A percentile compares a stretch with the other conserved stretches of the same genome.
These are phyloP conservation scores for Acanthoscelides obtectus DNA, from an alignment of 2,888 invertebrate genomes.

Conservation along the genomic window DNA sequence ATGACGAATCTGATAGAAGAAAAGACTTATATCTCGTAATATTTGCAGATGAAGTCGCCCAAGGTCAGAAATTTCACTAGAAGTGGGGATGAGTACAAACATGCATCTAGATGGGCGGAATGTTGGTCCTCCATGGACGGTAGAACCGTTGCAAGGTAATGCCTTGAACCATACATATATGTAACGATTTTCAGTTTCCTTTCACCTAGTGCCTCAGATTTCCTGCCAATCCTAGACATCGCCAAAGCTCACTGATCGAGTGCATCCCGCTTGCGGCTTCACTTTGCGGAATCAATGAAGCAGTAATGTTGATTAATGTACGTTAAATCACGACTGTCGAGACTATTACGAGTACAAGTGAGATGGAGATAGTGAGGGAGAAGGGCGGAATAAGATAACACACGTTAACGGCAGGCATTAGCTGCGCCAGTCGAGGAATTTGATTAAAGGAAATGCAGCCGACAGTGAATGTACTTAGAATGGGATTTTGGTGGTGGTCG, in stretches of 20 bases:
- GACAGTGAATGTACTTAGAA: constrained; percentile 14
- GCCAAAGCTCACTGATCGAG: background rate
- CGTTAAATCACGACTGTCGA: constrained; percentile 4
- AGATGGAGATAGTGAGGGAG: background rate
- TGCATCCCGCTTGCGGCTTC: background rate
- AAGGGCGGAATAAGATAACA: constrained; percentile 24
- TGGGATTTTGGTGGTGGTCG: constrained; percentile 7
- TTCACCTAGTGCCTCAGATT: background rate
- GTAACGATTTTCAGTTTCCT: background rate
- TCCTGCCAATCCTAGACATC: background rate
- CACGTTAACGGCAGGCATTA: constrained; percentile 19
- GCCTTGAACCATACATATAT: too few species aligned
- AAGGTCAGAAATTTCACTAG: too few species aligned
- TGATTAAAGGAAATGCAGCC: constrained; percentile 20
- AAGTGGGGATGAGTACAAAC: too few species aligned
- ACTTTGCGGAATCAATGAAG: constrained; percentile 8
- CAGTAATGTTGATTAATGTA: constrained; percentile 27
- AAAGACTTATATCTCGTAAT: too few species aligned
- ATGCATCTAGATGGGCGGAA: too few species aligned
- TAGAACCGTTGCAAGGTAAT: too few species aligned
- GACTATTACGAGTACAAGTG: background rate
- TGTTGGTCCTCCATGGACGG: too few species aligned
- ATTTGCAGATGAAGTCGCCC: too few species aligned
- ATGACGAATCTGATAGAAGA: too few species aligned
- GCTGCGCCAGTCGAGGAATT: constrained; percentile 18